Conservation (phyloP, 2,113 vertebrate genomes). For the Cinclus cinclus region DNA sequence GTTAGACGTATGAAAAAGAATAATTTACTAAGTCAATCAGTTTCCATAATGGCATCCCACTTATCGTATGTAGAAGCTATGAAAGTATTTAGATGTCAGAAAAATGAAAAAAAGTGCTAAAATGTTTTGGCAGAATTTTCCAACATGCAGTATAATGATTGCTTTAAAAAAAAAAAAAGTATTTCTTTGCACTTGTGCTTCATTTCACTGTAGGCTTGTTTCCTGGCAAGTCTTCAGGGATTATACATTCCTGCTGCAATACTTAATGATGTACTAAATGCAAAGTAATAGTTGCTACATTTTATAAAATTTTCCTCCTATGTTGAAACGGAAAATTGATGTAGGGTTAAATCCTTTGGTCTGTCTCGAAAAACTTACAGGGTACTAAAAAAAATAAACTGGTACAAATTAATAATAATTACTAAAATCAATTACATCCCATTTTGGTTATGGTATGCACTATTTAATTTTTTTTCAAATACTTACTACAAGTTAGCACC, state of each 20-base stretch:
- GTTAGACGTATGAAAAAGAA: slow-evolving; percentile 60
- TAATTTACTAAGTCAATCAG: slow-evolving; percentile 68
- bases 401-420: background rate
- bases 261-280: slow-evolving; percentile 8
- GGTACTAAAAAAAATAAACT: background rate
- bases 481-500: background rate
- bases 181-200: slow-evolving; percentile 53
- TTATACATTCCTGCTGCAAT: slow-evolving; percentile 19
- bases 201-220: slow-evolving; percentile 26
- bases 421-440: background rate
- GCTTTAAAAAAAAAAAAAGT: background rate
- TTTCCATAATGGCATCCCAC: slow-evolving; percentile 67
- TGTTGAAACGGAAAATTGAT: background rate
- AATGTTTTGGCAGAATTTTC: slow-evolving; percentile 73
- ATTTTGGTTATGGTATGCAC: background rate
- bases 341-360: background rate
- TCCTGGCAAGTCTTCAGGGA: slow-evolving; percentile 41
- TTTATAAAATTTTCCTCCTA: background rate
- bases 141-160: slow-evolving; percentile 50
- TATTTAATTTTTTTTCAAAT: background rate
- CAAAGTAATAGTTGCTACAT: background rate
- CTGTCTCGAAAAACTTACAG: background rate
- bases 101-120: slow-evolving; percentile 65
- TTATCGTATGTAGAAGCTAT: slow-evolving; percentile 63
- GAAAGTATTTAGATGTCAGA: slow-evolving; percentile 71